Percentiles rank a stretch among this genome's conserved stretches.
phyloP scores from a whole-genome alignment of 2,888 invertebrate species.

The Frankliniella fusca region DNA sequence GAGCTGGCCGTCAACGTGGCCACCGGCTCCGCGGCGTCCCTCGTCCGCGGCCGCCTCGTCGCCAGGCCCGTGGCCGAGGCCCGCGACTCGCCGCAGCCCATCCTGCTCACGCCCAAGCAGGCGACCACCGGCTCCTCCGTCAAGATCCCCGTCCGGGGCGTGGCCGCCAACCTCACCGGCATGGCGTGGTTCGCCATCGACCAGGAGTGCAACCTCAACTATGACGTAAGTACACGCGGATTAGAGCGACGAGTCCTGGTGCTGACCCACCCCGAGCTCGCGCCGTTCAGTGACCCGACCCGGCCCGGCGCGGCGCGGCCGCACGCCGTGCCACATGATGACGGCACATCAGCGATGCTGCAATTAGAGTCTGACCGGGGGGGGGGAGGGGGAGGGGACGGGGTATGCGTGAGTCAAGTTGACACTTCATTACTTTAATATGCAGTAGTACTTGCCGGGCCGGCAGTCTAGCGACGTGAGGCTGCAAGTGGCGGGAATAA shows the following conservation, averaged over 20 bases:
- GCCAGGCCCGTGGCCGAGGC: slow-evolving; percentile 70
- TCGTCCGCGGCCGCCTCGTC: slow-evolving; percentile 65
- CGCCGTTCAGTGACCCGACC: not conserved
- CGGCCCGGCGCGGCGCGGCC: not conserved
- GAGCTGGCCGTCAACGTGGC: slow-evolving; percentile 74
- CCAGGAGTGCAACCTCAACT: slow-evolving; percentile 73
- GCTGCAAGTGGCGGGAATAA: no score
- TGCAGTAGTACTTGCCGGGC: not conserved
- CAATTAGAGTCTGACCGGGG: not conserved
- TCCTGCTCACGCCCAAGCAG: slow-evolving; percentile 57
- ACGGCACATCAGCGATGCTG: not conserved
- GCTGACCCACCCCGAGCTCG: not conserved
- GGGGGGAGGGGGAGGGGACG: not conserved
- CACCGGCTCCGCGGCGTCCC: slow-evolving; percentile 53
- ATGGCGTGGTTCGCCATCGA: slow-evolving; percentile 81
- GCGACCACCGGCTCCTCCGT: slow-evolving; percentile 37
- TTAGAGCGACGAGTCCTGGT: not conserved
- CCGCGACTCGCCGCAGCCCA: slow-evolving; percentile 64
- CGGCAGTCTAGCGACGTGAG: no score
- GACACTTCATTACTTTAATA: slow-evolving; percentile 17
- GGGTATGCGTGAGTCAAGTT: not conserved
- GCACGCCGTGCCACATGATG: not conserved
- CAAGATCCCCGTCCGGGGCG: not conserved
- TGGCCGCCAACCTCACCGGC: slow-evolving; percentile 58
- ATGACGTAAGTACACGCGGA: slow-evolving; percentile 56